Evolutionary conservation across 2,113 vertebrate genomes (phyloP), one percentile per base, ranked within the genome.

Genomic region (Monopterus albus): DNA sequence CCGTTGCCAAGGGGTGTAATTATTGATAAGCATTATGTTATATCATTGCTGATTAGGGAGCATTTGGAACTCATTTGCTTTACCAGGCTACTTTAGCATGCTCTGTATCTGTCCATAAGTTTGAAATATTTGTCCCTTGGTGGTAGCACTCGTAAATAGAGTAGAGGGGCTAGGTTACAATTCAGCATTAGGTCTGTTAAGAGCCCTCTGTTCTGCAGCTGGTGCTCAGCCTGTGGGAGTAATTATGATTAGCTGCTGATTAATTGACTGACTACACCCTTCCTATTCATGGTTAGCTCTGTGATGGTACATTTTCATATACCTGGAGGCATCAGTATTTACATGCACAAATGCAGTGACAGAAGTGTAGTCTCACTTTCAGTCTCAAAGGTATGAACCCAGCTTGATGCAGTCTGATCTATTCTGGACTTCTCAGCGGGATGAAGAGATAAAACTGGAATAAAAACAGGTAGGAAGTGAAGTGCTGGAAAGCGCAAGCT

Each of bases 171-270:
- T 70, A 62, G 75, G 12, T 74, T 49, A 15, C 53, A 70, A 46
- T 47, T 45, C 66, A 39, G 56, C 36, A 66, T 69, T 28, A 62
- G 65, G 35, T 65, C 56, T 15, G n/a, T 62, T 84, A 29, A 71
- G 31, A 68, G 72, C 72, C 72, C 7, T 18, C 66, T 75, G 62
- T 70, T 83, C 28, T 64, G 53, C 78, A 79, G 83, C 82, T 87
- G 76, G 53, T 74, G 58, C 85, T 80, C 71, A 68, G 75, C 58
- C 75, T 79, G 72, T 83, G 71, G 59, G 57, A 77, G 83, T 85
- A 46, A 87, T 83, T 79, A 76, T 73, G 83, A 77, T 83, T 71
- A 74, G 46, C 67, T 75, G 42, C 63, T 81, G 56, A 81, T 88
- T 82, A 81, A 83, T 83, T 81, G 71, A 86, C 73, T 55, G 59